Conservation (phyloP, 2,113 vertebrate genomes). For the Ceratotherium simum region DNA sequence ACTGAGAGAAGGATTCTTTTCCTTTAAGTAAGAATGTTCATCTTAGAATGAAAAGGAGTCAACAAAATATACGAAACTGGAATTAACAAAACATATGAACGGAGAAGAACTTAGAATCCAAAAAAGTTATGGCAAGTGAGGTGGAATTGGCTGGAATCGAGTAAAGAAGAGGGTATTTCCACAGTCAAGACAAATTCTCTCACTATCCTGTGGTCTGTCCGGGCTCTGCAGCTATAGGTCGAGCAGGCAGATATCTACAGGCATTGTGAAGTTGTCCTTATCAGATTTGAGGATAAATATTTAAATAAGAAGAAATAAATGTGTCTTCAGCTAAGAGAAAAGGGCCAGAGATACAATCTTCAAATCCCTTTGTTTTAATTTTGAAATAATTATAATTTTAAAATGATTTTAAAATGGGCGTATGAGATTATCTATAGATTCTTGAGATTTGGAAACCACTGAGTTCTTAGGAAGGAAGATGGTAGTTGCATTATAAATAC, state of each 20-base stretch:
- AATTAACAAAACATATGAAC: not conserved
- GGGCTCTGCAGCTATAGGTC: accelerated
- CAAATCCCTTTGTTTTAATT: not conserved
- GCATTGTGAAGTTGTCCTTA: accelerated
- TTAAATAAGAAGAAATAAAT: not conserved
- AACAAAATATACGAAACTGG: accelerated
- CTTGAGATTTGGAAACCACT: not conserved
- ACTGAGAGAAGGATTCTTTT: not conserved
- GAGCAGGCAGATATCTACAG: accelerated
- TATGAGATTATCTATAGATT: not conserved
- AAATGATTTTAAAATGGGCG: not conserved
- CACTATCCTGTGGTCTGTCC: accelerated
- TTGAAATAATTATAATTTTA: not conserved
- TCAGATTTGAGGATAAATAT: accelerated
- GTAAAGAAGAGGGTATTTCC: accelerated
- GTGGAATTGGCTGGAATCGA: accelerated
- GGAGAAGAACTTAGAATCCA: not conserved
- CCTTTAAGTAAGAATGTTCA: not conserved
- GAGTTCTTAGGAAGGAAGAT: not conserved
- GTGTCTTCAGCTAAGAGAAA: not conserved
- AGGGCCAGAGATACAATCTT: not conserved
- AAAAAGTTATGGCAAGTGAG: accelerated
- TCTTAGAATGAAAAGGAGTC: not conserved
- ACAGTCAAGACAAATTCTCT: accelerated
- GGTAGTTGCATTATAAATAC: not conserved